A percentile compares a stretch with the other conserved stretches of the same genome.
Evolutionary conservation across 2,888 invertebrate species (phyloP).

Genomic region (Dryocosmus kuriphilus): DNA sequence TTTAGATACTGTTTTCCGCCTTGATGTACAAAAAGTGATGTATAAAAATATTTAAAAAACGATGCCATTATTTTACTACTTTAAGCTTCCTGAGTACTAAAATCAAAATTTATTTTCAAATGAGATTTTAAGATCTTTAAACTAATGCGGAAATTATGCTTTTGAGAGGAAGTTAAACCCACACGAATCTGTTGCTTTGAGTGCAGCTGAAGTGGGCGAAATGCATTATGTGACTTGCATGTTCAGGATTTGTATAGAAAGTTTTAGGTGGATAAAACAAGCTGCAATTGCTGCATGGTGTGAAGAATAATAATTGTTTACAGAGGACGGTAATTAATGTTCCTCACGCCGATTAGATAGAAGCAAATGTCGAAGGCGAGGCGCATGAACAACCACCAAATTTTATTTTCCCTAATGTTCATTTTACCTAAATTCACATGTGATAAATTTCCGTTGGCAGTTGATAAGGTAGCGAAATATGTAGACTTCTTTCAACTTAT

Average conservation of each 20-base stretch:
- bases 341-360: neutral
- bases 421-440: too few species aligned
- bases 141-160: neutral
- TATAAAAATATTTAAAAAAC: too few species aligned
- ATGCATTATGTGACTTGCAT: slow-evolving; percentile 1
- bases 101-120: too few species aligned
- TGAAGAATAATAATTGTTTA: neutral
- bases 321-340: slow-evolving; percentile 18
- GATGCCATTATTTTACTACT: too few species aligned
- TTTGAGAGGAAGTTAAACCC: neutral
- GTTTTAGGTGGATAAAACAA: neutral
- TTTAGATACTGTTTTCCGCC: too few species aligned
- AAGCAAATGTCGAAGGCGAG: too few species aligned
- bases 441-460: neutral
- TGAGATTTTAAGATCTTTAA: neutral
- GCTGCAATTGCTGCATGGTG: neutral
- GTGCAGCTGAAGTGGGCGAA: neutral
- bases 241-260: slow-evolving; percentile 15
- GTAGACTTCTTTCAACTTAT: neutral
- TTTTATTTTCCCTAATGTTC: too few species aligned
- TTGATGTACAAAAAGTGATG: too few species aligned
- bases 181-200: slow-evolving; percentile 1
- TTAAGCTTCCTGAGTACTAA: too few species aligned
- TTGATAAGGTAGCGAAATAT: neutral
- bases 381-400: too few species aligned